Evolutionary conservation across 2,888 invertebrate genomes (phyloP).

Genomic region (Lutraria lutraria): DNA sequence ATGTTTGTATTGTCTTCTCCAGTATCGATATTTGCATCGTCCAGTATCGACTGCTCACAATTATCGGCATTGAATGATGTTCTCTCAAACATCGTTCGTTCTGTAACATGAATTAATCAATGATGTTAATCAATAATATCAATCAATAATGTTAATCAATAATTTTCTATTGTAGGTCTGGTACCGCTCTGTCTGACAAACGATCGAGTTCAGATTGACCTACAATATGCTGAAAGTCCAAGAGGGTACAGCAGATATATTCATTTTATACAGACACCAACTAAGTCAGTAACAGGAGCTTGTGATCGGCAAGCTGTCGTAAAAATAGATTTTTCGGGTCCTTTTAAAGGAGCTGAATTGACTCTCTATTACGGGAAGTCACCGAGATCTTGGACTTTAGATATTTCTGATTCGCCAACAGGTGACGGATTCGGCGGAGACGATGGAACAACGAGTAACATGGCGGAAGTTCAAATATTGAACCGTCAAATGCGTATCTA

Average conservation of each 20-base stretch:
- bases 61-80: no score
- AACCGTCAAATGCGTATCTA: slow-evolving; percentile 85
- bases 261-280: slow-evolving; percentile 80
- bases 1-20: background rate
- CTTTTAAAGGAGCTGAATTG: slow-evolving; percentile 79
- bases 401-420: slow-evolving; percentile 83
- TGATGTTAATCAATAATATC: no score
- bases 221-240: slow-evolving; percentile 79
- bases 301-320: slow-evolving; percentile 84
- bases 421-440: slow-evolving; percentile 85
- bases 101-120: background rate
- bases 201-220: slow-evolving; percentile 80
- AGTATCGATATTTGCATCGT: no score
- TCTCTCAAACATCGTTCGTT: background rate
- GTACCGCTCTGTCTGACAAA: slow-evolving; percentile 42
- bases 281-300: slow-evolving; percentile 50
- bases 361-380: slow-evolving; percentile 81
- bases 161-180: slow-evolving; percentile 27
- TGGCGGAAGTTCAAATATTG: slow-evolving; percentile 84
- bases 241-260: slow-evolving; percentile 84
- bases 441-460: slow-evolving; percentile 81
- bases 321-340: slow-evolving; percentile 81
- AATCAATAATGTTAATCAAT: no score
- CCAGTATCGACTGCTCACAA: no score
- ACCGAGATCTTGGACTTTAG: slow-evolving; percentile 84